phyloP scores from a whole-genome alignment of 2,797 vertebrate genomes.

The Nannoperca australis region DNA sequence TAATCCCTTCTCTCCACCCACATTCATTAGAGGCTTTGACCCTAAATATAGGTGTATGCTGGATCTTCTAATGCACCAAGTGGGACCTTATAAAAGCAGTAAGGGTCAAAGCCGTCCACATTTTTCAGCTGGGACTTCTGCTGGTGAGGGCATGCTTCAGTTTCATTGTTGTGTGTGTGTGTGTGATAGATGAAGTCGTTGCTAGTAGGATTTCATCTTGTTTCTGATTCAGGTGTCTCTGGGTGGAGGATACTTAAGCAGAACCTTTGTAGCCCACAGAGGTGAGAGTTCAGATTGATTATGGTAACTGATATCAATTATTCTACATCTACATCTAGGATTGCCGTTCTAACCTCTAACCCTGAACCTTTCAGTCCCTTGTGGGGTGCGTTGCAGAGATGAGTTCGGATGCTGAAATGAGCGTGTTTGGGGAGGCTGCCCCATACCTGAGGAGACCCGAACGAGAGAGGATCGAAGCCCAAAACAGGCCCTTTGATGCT shows the following conservation, averaged over 20 bases:
- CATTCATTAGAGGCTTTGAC: conserved; percentile 59
- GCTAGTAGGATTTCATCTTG: not conserved
- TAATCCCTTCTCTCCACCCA: conserved; percentile 62
- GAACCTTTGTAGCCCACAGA: conserved; percentile 8
- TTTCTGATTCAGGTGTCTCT: conserved; percentile 19
- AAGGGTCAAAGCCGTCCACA: conserved; percentile 32
- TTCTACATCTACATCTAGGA: not conserved
- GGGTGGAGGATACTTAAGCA: not conserved
- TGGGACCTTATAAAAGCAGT: conserved; percentile 68
- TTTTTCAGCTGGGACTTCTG: conserved; percentile 37
- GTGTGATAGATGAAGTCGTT: not conserved
- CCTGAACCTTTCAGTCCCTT: not conserved
- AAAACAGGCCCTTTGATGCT: conserved; percentile 89
- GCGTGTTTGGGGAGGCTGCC: conserved; percentile 86
- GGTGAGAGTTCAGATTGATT: conserved; percentile 26
- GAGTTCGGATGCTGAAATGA: conserved; percentile 87
- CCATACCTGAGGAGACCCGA: conserved; percentile 88
- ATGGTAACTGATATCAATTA: not conserved
- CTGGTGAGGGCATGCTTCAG: conserved; percentile 34
- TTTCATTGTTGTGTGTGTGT: conserved; percentile 13
- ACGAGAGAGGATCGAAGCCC: conserved; percentile 87
- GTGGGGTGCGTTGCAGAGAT: conserved; percentile 43
- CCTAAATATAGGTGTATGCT: conserved; percentile 76
- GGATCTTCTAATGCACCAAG: conserved; percentile 28
- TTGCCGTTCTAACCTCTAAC: not conserved